These are phyloP conservation scores for Nezara viridula DNA, from an alignment of 2,888 invertebrate genomes.

Conservation along the genomic window DNA sequence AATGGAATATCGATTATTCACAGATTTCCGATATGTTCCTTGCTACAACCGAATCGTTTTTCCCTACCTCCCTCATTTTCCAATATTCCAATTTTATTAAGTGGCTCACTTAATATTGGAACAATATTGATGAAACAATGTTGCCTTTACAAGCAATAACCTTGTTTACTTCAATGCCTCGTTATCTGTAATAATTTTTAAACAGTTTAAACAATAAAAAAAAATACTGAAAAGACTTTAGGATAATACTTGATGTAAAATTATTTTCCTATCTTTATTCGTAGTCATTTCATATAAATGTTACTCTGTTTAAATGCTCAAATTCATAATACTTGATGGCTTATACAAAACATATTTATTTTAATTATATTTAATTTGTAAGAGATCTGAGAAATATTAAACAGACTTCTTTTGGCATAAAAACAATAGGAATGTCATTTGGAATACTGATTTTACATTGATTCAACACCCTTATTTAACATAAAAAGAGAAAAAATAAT, in stretches of 20 bases:
- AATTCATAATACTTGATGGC: too few species aligned
- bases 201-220: background rate
- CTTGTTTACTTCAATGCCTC: background rate
- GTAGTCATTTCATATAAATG: too few species aligned
- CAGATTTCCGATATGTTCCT: background rate
- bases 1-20: background rate
- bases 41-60: background rate
- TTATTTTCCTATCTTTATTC: background rate
- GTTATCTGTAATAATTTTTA: background rate
- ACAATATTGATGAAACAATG: conserved; percentile 1
- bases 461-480: too few species aligned
- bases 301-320: too few species aligned
- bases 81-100: conserved; percentile 1
- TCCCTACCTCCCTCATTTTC: background rate
- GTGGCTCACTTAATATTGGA: background rate
- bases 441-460: too few species aligned
- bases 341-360: too few species aligned
- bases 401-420: too few species aligned
- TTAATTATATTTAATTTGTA: too few species aligned
- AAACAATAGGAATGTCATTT: too few species aligned
- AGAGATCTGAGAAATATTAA: too few species aligned
- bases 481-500: too few species aligned
- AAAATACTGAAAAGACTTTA: background rate
- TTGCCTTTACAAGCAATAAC: background rate
- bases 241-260: background rate